A percentile compares a stretch with the other conserved stretches of the same genome.
phyloP scores from a whole-genome alignment of 1,140 invertebrate genomes.

The Lepidurus apus region DNA sequence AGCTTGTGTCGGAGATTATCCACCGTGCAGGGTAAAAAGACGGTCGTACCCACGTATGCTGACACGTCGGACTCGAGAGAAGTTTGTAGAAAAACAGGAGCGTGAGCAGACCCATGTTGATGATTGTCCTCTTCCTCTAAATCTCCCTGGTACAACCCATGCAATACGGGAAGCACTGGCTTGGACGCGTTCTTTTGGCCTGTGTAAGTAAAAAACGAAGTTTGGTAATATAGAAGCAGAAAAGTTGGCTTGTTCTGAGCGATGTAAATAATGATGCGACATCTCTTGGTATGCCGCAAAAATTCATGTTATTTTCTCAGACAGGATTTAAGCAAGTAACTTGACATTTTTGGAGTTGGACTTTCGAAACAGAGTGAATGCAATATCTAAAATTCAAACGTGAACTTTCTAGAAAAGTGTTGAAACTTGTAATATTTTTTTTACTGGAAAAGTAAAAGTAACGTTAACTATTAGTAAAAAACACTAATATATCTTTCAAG shows the following conservation, averaged over 20 bases:
- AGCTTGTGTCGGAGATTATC: slow-evolving; percentile 10
- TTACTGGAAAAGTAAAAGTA: too few relatives aligned
- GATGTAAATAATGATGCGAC: neutral
- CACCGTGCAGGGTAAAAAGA: neutral
- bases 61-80: slow-evolving; percentile 11
- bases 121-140: slow-evolving; percentile 15
- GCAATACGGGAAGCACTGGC: neutral
- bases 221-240: neutral
- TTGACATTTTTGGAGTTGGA: too few relatives aligned
- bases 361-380: too few relatives aligned
- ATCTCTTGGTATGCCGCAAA: too few relatives aligned
- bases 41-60: neutral
- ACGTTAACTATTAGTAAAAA: too few relatives aligned
- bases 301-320: too few relatives aligned
- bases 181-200: slow-evolving; percentile 5
- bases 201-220: neutral
- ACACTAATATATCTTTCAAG: too few relatives aligned
- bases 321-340: too few relatives aligned
- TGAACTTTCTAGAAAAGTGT: too few relatives aligned
- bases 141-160: neutral
- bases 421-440: too few relatives aligned
- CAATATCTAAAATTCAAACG: too few relatives aligned
- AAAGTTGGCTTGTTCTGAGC: neutral
- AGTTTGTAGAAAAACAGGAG: slow-evolving; percentile 2
- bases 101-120: neutral